A percentile compares a stretch with the other conserved stretches of the same genome.
Evolutionary conservation across 2,113 vertebrate species (phyloP).

Genomic region (Seriola aureovittata): DNA sequence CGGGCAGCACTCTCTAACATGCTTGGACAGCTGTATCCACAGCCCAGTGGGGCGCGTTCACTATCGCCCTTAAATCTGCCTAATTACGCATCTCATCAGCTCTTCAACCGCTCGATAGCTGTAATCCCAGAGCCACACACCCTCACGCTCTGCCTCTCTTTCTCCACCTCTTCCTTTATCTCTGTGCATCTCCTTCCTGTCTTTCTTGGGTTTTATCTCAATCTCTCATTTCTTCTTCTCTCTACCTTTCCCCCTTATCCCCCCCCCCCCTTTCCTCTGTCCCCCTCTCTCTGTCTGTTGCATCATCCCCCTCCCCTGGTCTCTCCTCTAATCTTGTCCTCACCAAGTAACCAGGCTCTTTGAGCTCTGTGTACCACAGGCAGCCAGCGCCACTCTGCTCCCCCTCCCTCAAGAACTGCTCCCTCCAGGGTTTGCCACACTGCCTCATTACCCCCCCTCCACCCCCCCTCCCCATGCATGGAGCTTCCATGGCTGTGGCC

Average conservation of each 20-base stretch:
- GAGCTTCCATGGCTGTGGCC: constrained; percentile 26
- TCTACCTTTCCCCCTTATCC: neutral
- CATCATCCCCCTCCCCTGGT: constrained; percentile 31
- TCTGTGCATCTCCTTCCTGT: constrained; percentile 31
- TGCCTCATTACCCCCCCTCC: constrained; percentile 36
- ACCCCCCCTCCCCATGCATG: neutral
- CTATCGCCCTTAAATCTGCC: constrained; percentile 74
- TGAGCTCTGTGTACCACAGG: constrained; percentile 35
- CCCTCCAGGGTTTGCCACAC: constrained; percentile 41
- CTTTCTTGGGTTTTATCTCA: constrained; percentile 36
- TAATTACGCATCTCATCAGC: constrained; percentile 80
- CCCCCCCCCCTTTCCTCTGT: neutral
- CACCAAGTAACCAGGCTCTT: constrained; percentile 27
- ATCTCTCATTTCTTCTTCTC: constrained; percentile 39
- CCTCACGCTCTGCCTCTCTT: constrained; percentile 28
- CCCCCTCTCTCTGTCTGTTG: neutral
- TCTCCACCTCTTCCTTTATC: constrained; percentile 33
- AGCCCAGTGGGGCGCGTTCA: constrained; percentile 58
- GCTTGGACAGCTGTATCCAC: constrained; percentile 70
- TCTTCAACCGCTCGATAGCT: constrained; percentile 65
- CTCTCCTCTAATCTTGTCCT: constrained; percentile 45
- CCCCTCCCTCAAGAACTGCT: constrained; percentile 33
- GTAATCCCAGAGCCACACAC: constrained; percentile 59
- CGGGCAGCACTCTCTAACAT: constrained; percentile 54
- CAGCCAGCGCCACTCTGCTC: constrained; percentile 9